Evolutionary conservation across 2,113 vertebrate genomes (phyloP), one percentile per base, ranked within the genome.

Genomic region (Smithornis capensis): DNA sequence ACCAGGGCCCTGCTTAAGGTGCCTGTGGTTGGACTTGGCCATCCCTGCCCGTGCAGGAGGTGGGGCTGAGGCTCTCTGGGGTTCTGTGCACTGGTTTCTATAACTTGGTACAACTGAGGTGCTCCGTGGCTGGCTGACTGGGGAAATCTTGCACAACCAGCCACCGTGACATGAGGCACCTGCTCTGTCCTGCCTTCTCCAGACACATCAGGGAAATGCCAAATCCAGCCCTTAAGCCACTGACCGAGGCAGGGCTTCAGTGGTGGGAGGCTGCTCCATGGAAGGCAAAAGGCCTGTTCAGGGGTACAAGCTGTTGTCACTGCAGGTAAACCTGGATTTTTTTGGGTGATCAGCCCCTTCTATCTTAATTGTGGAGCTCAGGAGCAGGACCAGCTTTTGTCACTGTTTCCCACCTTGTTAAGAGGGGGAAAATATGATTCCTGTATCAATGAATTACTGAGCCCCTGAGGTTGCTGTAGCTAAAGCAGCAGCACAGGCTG

Each of bases 11-110:
- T 5, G 21, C 62, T 8, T 10, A 2, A 3, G 12, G 3, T 9
- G 4, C 4, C 6, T 2, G 0, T 4, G 50, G 27, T 3, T 16
- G 47, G 14, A 17, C 11, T n/a, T 13, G 7, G n/a, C 3, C 16
- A 8, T 11, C 33, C 31, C 24, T 3, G 0, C 3, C 14, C 0
- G 1, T 3, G 23, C 33, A 37, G 38, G 56, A 5, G 23, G 6
- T 7, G 10, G 42, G 42, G 10, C 2, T 28, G 14, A 7, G 45
- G 12, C 11, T 31, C 8, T 4, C 40, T 24, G 11, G 10, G 33
- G 28, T 19, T 35, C 29, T 82, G 19, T 12, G 25, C 40, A 14
- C n/a, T 18, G 19, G 6, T 27, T 21, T 17, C 25, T 17, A 1
- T 29, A 37, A 47, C 6, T 11, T 28, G 0, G 15, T 18, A 23